Evolutionary conservation across 2,888 invertebrate genomes (phyloP), one percentile per base, ranked within the genome.

Genomic region (Pantelozetes paolii): DNA sequence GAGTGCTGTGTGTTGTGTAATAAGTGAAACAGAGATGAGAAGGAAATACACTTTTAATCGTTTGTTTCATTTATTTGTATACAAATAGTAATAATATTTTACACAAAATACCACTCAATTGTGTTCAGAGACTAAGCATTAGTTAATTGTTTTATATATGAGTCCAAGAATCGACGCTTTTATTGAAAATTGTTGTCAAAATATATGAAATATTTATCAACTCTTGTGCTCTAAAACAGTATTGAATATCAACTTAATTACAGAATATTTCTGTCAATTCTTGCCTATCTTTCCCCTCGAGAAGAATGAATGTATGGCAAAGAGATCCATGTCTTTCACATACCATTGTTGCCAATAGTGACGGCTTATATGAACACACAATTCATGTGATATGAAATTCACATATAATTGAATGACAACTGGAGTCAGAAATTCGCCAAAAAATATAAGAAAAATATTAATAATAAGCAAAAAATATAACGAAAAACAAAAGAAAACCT

Each of bases 301-400:
- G 45, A 45, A 45, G 45, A 45, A 45, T 6, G 18, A 15, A 45
- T 45, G 45, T 36, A 36, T 36, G 36, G 9, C 36, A 8, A 15
- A 50, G 50, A 54, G 54, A 9, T 20, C 8, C 5, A 3, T 28
- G 8, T 13, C 54, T 26, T 54, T 54, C 18, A n/a, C n/a, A 6
- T 54, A 6, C 54, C 54, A 54, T 9, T 54, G 54, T 54, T 54
- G 54, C 54, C 54, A 54, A 54, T 54, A 54, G 54, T 26, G 54
- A 54, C 54, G 54, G 54, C 54, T 26, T 13, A 20, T n/a, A n/a
- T 20, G 9, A 54, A 45, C 45, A 45, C 45, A 6, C 6, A 45
- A 6, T 9, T 36, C 36, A 36, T 36, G 9, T 36, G 36, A 36
- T 36, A 45, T 45, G 18, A 2, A 45, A 15, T 45, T 45, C 11